These are phyloP conservation scores for Ramphastos sulfuratus DNA, from an alignment of 2,113 vertebrate genomes.

Conservation along the genomic window DNA sequence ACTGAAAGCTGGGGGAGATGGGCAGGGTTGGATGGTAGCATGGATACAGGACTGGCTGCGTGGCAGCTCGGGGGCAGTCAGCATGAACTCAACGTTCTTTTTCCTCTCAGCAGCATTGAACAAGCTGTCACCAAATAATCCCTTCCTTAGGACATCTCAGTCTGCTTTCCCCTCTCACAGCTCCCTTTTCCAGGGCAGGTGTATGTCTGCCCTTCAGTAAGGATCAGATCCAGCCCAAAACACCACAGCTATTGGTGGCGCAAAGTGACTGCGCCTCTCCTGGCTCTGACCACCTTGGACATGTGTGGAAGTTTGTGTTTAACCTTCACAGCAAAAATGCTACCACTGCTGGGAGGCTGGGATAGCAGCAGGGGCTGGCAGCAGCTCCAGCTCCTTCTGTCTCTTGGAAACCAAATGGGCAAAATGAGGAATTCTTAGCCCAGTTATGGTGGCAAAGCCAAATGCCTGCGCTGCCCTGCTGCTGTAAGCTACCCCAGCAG, in stretches of 20 bases:
- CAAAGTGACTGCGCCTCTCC: not conserved
- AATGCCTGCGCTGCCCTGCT: constrained; percentile 15
- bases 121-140: not conserved
- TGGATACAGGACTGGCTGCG: not conserved
- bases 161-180: not conserved
- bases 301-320: constrained; percentile 22
- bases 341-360: not conserved
- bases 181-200: not conserved
- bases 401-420: constrained; percentile 48
- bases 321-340: not conserved
- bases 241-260: not conserved
- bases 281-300: too few relatives aligned
- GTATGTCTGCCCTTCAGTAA: not conserved
- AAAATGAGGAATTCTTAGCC: constrained; percentile 19
- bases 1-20: constrained; percentile 59
- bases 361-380: not conserved
- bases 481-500: not conserved
- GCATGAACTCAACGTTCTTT: not conserved
- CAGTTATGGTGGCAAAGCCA: constrained; percentile 43
- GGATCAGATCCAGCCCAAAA: not conserved
- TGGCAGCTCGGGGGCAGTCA: not conserved
- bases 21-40: not conserved
- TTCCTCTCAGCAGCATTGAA: constrained; percentile 33
- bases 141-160: not conserved
- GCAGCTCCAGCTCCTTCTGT: constrained; percentile 48